Evolutionary conservation across 2,888 invertebrate genomes (phyloP).

Genomic region (Sussaba pulchella): DNA sequence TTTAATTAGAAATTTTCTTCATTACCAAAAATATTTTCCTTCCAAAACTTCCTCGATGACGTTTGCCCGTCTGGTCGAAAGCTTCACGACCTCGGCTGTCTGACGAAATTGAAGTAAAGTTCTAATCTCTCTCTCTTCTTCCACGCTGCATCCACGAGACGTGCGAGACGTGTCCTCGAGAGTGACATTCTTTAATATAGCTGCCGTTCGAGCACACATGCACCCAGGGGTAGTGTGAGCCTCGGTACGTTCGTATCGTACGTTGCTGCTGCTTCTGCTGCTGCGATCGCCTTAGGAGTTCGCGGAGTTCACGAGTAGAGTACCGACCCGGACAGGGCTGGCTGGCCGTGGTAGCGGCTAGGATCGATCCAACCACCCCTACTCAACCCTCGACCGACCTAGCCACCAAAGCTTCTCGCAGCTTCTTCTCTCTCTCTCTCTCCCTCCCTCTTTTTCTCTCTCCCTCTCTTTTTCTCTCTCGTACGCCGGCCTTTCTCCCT

Average conservation of each 20-base stretch:
- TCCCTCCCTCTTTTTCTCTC: slow-evolving; percentile 4
- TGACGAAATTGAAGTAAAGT: not conserved
- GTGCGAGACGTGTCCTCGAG: not conserved
- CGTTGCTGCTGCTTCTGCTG: slow-evolving; percentile 13
- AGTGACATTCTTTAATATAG: slow-evolving; percentile 39
- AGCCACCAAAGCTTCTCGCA: slow-evolving; percentile 55
- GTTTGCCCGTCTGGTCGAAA: no score
- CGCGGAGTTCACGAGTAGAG: slow-evolving; percentile 67
- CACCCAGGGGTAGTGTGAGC: slow-evolving; percentile 12
- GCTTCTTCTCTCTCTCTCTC: slow-evolving; percentile 39
- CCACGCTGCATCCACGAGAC: not conserved
- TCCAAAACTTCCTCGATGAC: not conserved
- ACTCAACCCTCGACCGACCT: slow-evolving; percentile 68
- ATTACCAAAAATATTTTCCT: not conserved
- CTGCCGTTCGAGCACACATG: slow-evolving; percentile 2
- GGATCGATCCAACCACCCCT: slow-evolving; percentile 77
- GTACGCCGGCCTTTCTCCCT: not conserved
- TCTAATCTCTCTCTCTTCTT: not conserved
- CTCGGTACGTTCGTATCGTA: slow-evolving; percentile 24
- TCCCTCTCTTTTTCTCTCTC: slow-evolving; percentile 24
- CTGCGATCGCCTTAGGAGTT: slow-evolving; percentile 64
- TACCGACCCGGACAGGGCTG: slow-evolving; percentile 70
- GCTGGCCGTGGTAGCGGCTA: slow-evolving; percentile 72
- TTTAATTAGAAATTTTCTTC: no score
- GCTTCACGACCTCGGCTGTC: not conserved